phyloP scores from a whole-genome alignment of 2,888 invertebrate species.

The Scelioninae gen. 1 region DNA sequence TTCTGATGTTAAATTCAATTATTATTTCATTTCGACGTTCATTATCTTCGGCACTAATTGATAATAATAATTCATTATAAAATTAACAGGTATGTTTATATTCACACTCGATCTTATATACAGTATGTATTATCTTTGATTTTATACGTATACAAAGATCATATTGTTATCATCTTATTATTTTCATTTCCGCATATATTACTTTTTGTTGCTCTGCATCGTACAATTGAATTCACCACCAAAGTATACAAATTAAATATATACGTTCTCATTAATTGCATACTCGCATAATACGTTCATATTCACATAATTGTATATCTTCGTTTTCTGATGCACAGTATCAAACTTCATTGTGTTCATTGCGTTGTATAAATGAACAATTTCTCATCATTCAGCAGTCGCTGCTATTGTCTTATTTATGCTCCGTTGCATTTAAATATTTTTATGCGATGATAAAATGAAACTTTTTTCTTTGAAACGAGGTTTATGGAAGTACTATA shows the following conservation, averaged over 20 bases:
- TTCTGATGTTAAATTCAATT: too few species aligned
- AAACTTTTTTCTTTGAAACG: neutral
- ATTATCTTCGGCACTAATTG: too few species aligned
- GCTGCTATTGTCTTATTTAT: slow-evolving; percentile 48
- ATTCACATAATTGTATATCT: slow-evolving; percentile 20
- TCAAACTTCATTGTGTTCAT: slow-evolving; percentile 49
- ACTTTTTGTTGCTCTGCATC: neutral
- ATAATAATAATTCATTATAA: too few species aligned
- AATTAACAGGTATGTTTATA: too few species aligned
- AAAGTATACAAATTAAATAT: neutral
- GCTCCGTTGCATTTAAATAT: slow-evolving; percentile 11
- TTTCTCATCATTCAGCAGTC: slow-evolving; percentile 46
- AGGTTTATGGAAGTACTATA: too few species aligned
- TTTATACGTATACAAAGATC: too few species aligned
- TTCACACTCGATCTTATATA: too few species aligned
- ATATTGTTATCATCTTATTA: too few species aligned
- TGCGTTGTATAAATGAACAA: slow-evolving; percentile 22
- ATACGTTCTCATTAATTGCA: slow-evolving; percentile 4
- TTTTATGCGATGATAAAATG: neutral
- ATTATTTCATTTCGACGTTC: too few species aligned
- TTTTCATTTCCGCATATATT: slow-evolving; percentile 5
- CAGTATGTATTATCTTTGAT: too few species aligned
- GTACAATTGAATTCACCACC: neutral
- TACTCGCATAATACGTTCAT: neutral
- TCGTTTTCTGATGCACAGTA: slow-evolving; percentile 24